A percentile compares a stretch with the other conserved stretches of the same genome.
These are phyloP conservation scores for Calameuta filiformis DNA, from an alignment of 2,888 invertebrate genomes.

Conservation along the genomic window DNA sequence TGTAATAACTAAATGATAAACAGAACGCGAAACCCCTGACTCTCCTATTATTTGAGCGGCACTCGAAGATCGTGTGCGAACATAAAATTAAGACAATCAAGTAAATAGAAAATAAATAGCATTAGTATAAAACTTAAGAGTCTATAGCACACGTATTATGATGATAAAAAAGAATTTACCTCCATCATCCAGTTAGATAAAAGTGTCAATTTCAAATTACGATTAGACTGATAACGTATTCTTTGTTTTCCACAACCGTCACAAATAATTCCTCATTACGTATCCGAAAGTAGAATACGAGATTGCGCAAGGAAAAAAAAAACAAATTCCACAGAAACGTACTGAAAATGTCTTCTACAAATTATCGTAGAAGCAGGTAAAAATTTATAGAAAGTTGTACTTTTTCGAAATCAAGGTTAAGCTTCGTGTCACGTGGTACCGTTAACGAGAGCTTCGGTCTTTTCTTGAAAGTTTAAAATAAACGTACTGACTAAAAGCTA, in stretches of 20 bases:
- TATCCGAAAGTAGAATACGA: background rate
- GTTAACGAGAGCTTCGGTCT: background rate
- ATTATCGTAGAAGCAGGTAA: background rate
- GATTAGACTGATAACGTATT: background rate
- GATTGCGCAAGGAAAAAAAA: background rate
- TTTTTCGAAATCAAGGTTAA: background rate
- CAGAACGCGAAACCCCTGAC: background rate
- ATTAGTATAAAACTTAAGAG: slow-evolving; percentile 21
- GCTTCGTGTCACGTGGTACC: background rate
- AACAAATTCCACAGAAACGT: background rate
- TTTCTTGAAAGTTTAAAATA: background rate
- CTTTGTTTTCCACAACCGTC: background rate
- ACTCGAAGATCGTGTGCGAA: background rate
- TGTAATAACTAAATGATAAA: background rate
- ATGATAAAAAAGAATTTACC: background rate
- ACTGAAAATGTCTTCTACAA: background rate
- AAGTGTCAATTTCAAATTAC: background rate
- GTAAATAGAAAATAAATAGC: slow-evolving; percentile 27
- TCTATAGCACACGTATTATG: slow-evolving; percentile 9
- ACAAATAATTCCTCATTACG: background rate
- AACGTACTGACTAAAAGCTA: background rate
- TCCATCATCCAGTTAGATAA: background rate
- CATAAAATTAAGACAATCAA: background rate
- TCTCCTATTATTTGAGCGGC: background rate
- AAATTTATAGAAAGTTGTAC: background rate